These are phyloP conservation scores for Lampris incognitus DNA, from an alignment of 2,113 vertebrate genomes.

Conservation along the genomic window DNA sequence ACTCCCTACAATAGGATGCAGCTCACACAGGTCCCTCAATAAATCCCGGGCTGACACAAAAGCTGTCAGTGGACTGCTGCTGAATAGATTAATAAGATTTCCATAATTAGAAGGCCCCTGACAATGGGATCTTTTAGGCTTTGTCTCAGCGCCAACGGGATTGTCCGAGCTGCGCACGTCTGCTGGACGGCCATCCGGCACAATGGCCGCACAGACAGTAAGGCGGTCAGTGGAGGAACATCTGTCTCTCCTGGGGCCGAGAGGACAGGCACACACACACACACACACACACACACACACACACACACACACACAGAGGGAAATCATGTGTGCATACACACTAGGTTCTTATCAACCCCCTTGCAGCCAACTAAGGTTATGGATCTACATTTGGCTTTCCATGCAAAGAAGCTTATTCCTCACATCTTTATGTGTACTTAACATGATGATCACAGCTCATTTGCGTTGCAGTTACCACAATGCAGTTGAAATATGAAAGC, in stretches of 20 bases:
- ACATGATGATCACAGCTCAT: neutral
- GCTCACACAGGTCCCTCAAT: constrained; percentile 80
- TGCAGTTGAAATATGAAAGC: neutral
- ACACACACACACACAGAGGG: constrained; percentile 31
- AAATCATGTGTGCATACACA: constrained; percentile 56
- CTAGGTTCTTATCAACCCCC: constrained; percentile 55
- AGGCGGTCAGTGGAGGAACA: constrained; percentile 81
- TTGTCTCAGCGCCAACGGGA: constrained; percentile 90
- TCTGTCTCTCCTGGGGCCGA: constrained; percentile 84
- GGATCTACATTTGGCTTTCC: constrained; percentile 5
- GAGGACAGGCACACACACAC: constrained; percentile 18
- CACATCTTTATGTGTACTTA: constrained; percentile 19
- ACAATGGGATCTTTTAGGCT: constrained; percentile 94
- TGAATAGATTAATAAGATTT: constrained; percentile 99
- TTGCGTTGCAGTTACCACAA: neutral
- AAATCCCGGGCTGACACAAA: constrained; percentile 83
- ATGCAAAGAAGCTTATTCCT: constrained; percentile 12
- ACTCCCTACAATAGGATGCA: constrained; percentile 70
- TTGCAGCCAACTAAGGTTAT: constrained; percentile 30
- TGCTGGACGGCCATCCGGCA: constrained; percentile 85
- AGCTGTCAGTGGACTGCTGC: constrained; percentile 79
- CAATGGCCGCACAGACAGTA: constrained; percentile 86
- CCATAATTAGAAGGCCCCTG: constrained; percentile 90
- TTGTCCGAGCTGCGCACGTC: constrained; percentile 85
- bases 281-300: neutral